Evolutionary conservation across 1,140 invertebrate species (phyloP).

Genomic region (Sycobia sp.): DNA sequence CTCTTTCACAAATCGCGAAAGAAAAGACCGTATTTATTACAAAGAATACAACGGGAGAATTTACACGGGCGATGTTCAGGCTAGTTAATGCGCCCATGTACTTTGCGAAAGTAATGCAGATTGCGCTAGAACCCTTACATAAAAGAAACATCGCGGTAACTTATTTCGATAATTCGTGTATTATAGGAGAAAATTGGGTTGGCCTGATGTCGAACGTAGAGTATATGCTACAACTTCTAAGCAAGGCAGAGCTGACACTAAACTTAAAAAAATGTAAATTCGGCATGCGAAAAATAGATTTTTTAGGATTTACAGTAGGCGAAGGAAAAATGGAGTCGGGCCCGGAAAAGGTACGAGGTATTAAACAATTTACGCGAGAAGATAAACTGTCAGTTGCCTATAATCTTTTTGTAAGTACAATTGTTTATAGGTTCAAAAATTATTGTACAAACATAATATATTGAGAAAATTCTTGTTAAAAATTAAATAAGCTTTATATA

Average conservation of each 20-base stretch:
- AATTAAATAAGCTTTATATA: too few relatives aligned
- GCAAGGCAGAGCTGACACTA: conserved; percentile 39
- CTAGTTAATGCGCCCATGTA: conserved; percentile 42
- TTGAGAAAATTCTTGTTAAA: too few relatives aligned
- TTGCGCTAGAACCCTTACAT: neutral
- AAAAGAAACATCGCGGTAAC: conserved; percentile 2
- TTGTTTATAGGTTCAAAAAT: too few relatives aligned
- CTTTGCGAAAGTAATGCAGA: conserved; percentile 36
- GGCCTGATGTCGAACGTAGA: conserved; percentile 1
- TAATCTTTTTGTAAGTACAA: too few relatives aligned
- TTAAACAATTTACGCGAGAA: conserved; percentile 40
- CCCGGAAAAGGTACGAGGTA: conserved; percentile 39
- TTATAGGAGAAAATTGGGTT: conserved; percentile 3
- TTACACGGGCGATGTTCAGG: conserved; percentile 45
- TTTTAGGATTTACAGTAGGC: conserved; percentile 43
- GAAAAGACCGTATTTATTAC: conserved; percentile 52
- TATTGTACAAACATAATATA: too few relatives aligned
- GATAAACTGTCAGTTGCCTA: too few relatives aligned
- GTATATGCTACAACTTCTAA: conserved; percentile 35
- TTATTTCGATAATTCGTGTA: conserved; percentile 16
- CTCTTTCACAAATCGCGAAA: conserved; percentile 16
- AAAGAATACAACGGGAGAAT: conserved; percentile 42
- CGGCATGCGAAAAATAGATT: conserved; percentile 39
- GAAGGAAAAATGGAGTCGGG: conserved; percentile 35
- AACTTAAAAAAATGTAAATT: conserved; percentile 47